phyloP scores from a whole-genome alignment of 2,888 invertebrate genomes.

The Scotopteryx bipunctaria region DNA sequence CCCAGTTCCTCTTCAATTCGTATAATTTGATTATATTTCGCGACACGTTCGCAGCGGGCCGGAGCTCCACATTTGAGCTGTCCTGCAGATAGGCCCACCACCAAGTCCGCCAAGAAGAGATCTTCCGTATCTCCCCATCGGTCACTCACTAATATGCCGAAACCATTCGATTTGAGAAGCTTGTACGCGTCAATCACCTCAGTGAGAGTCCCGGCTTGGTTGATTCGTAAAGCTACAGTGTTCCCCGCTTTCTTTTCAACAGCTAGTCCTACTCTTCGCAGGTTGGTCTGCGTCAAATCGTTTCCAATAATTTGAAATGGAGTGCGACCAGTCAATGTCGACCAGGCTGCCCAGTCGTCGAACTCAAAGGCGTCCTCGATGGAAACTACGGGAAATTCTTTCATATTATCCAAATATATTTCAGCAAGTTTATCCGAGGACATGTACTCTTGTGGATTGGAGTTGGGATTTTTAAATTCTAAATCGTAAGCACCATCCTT shows the following conservation, averaged over 20 bases:
- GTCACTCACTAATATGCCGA: conserved; percentile 84
- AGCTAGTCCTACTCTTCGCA: conserved; percentile 94
- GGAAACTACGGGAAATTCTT: conserved; percentile 94
- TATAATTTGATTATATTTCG: conserved; percentile 98
- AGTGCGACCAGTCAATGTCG: conserved; percentile 87
- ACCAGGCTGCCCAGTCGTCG: conserved; percentile 99
- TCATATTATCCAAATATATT: conserved; percentile 94
- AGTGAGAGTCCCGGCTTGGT: conserved; percentile 98
- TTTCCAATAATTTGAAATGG: conserved; percentile 93
- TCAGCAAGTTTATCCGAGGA: conserved; percentile 92
- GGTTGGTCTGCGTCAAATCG: conserved; percentile 96
- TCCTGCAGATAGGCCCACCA: conserved; percentile 98
- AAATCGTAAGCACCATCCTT: conserved; percentile 94
- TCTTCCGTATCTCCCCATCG: conserved; percentile 99
- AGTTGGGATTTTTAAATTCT: conserved; percentile 97
- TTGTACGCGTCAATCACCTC: conserved; percentile 98
- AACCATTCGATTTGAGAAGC: conserved; percentile 97
- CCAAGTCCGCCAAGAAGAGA: conserved; percentile 98
- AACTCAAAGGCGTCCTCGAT: conserved; percentile 99
- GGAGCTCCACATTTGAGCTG: conserved; percentile 99
- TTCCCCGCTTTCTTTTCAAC: conserved; percentile 98
- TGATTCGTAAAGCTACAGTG: conserved; percentile 95
- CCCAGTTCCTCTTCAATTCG: conserved; percentile 99
- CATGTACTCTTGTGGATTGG: conserved; percentile 92
- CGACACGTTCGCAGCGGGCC: conserved; percentile 96